Evolutionary conservation across 2,113 vertebrate species (phyloP), one percentile per base, ranked within the genome.

Genomic region (Podarcis raffonei): DNA sequence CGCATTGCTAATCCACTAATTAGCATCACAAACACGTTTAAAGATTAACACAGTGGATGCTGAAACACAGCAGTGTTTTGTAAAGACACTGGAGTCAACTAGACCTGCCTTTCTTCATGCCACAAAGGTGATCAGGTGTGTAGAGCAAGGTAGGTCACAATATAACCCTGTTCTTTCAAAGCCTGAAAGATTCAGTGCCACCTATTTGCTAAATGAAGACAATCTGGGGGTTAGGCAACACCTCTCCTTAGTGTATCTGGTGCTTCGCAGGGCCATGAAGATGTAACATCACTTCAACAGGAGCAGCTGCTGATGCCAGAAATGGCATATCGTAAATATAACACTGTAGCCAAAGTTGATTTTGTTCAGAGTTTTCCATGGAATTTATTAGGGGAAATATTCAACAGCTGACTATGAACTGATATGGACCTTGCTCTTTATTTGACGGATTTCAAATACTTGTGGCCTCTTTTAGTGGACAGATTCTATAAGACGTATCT

Each of bases 1-100:
- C 65, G 89, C 18, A 2, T 83, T 87, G 48, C 90, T 88, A 94
- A 91, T 90, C 91, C 4, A 74, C 86, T 59, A 83, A 94, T 93
- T 81, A 92, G 92, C 2, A 0, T 59, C 90, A 84, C 75, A 1
- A 91, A 87, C 77, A 3, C 23, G 57, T 84, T 42, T 1, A 0
- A 72, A 20, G 87, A 88, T 92, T n/a, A 90, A 86, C 53, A 27
- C 0, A 8, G 72, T 71, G 76, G 85, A 92, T 30, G 74, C 62
- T 77, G 71, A 1, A 9, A 32, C 71, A 79, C 83, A 77, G 85
- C 71, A 53, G 2, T 23, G 25, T 81, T 66, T 32, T 57, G 1
- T 3, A 65, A 87, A 77, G 84, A 72, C 87, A 84, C 69, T 0
- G 0, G 90, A 86, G 85, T 77, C 62, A 57, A 83, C 37, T 90